phyloP scores from a whole-genome alignment of 2,797 vertebrate species.

The Falco peregrinus region DNA sequence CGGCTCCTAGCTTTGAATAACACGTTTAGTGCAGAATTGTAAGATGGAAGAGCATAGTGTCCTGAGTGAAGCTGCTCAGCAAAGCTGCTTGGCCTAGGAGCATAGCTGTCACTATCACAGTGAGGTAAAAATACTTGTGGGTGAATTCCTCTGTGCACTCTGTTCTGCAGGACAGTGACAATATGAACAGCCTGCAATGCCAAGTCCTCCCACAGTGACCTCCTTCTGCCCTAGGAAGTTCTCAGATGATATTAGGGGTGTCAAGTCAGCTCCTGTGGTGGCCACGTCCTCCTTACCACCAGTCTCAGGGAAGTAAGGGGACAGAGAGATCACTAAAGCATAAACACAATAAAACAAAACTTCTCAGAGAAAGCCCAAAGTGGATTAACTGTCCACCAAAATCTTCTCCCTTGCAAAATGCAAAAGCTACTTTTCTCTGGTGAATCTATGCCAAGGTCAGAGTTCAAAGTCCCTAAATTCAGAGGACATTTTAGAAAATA shows the following conservation, averaged over 20 bases:
- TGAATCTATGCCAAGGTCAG: not conserved
- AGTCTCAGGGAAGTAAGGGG: not conserved
- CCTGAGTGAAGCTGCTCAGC: not conserved
- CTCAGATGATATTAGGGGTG: not conserved
- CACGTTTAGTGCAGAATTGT: not conserved
- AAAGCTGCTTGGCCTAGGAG: not conserved
- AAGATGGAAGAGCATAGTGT: not conserved
- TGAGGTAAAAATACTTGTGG: not conserved
- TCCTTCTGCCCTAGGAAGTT: not conserved
- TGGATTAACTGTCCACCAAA: not conserved
- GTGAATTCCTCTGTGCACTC: not conserved
- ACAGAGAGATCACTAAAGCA: not conserved
- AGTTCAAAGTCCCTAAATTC: not conserved
- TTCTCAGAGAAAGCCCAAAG: not conserved
- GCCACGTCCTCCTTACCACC: not conserved
- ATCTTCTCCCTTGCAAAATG: not conserved
- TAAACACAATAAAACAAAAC: not conserved
- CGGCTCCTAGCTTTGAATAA: not conserved
- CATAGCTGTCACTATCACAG: rapidly evolving
- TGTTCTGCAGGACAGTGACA: not conserved
- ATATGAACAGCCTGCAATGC: not conserved
- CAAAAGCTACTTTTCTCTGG: not conserved
- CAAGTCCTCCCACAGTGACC: not conserved
- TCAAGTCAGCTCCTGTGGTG: not conserved
- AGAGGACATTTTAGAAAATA: not conserved